Evolutionary conservation across 2,797 vertebrate genomes (phyloP).

Genomic region (Halcyon leucocephala): DNA sequence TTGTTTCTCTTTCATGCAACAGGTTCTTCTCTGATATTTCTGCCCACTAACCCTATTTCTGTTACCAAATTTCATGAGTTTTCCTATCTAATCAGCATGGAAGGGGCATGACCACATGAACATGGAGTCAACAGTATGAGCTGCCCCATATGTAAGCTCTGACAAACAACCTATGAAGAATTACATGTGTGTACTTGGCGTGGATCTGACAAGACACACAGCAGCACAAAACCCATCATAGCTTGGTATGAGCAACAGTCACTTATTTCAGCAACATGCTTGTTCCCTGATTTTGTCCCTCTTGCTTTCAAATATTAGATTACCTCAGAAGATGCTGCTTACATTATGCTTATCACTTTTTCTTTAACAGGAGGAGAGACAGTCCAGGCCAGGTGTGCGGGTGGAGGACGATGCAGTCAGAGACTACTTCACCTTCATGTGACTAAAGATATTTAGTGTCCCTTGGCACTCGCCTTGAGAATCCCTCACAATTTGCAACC

Average conservation of each 20-base stretch:
- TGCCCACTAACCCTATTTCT: not conserved
- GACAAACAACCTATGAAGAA: not conserved
- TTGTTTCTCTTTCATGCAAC: not conserved
- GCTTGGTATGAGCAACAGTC: not conserved
- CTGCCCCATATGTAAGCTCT: not conserved
- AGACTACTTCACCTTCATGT: not conserved
- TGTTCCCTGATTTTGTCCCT: not conserved
- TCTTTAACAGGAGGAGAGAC: not conserved
- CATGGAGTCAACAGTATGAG: not conserved
- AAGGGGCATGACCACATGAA: not conserved
- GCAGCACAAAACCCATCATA: not conserved
- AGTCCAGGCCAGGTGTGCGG: not conserved
- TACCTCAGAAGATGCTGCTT: not conserved
- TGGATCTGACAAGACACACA: not conserved
- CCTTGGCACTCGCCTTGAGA: not conserved
- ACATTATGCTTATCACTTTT: not conserved
- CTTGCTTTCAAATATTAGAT: not conserved
- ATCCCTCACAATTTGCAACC: not conserved
- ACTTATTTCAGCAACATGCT: not conserved
- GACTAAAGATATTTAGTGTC: not conserved
- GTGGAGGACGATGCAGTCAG: not conserved
- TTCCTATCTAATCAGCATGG: not conserved
- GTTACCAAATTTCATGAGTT: not conserved
- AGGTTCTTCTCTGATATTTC: not conserved
- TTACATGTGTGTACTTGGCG: not conserved